These are phyloP conservation scores for Gryllus longicercus DNA, from an alignment of 2,888 invertebrate genomes.

Conservation along the genomic window DNA sequence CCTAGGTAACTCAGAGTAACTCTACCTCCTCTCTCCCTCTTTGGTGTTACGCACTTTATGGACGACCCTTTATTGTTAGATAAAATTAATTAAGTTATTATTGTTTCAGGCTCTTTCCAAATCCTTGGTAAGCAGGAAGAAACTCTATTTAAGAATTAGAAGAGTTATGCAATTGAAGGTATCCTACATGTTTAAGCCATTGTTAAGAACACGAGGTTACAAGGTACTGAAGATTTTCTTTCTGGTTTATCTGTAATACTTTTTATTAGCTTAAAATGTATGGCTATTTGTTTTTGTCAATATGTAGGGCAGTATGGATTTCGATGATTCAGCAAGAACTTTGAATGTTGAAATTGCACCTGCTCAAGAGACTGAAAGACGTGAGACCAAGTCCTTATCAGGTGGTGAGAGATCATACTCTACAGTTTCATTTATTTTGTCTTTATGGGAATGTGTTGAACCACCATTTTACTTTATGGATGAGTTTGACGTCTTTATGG, in stretches of 20 bases:
- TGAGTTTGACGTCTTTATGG: constrained; percentile 97
- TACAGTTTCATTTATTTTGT: constrained; percentile 89
- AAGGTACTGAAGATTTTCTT: not conserved
- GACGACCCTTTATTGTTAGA: too few relatives aligned
- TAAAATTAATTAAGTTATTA: too few relatives aligned
- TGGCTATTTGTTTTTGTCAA: not conserved
- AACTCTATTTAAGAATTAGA: not conserved
- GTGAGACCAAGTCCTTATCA: constrained; percentile 58
- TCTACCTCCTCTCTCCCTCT: too few relatives aligned
- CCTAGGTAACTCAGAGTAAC: too few relatives aligned
- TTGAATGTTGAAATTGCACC: not conserved
- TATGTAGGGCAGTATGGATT: not conserved
- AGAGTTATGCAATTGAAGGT: not conserved
- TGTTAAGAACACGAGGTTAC: constrained; percentile 5
- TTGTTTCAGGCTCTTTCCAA: too few relatives aligned
- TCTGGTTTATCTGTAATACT: not conserved
- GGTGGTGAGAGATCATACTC: constrained; percentile 95
- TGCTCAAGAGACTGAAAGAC: not conserved
- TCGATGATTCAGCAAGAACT: not conserved
- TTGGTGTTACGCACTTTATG: too few relatives aligned
- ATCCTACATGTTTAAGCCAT: not conserved
- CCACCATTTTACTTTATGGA: constrained; percentile 92
- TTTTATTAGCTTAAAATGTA: not conserved
- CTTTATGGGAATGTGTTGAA: constrained; percentile 88
- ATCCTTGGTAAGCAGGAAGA: not conserved